Evolutionary conservation across 2,888 invertebrate genomes (phyloP), one percentile per base, ranked within the genome.

Genomic region (Spatulosminthurus flaviceps): DNA sequence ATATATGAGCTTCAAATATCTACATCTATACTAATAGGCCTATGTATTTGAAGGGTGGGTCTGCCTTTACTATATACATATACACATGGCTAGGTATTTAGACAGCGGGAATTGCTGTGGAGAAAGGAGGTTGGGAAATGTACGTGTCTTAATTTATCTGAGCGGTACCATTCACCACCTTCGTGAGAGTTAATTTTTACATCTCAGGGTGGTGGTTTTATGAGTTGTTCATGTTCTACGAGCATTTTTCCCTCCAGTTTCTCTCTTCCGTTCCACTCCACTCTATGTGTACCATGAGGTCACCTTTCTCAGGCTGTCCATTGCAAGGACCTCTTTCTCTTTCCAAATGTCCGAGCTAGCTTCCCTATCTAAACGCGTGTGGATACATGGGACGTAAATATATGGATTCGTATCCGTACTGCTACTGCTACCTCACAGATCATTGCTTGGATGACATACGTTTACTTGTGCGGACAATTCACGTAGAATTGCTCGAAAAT

Each of bases 141-240:
- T 76, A 81, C 79, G 81, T 81, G 81, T 81, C 81, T 81, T 81
- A 81, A 81, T 81, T 81, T 79, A 81, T 81, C 79, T 81, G 60
- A 74, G 69, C 79, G 42, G 81, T 81, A 81, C 81, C 81, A 81
- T 80, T 81, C 81, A 81, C 80, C 79, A 80, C 81, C 81, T 77
- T 79, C 80, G 78, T 81, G 78, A 75, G 81, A 81, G 79, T 81
- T 81, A 81, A 81, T 81, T 81, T 81, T 81, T 81, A 79, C 81
- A 81, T 81, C 81, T 79, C 77, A 79, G 81, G 74, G 79, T 81
- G 77, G 76, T 74, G 79, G 77, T 81, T 81, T 81, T 81, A 81
- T 81, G 81, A 81, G 81, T 81, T 79, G 79, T 81, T 81, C 81
- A 81, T 81, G 81, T 77, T 79, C 71, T 75, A 79, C 74, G 79